Percentiles rank a stretch among this genome's conserved stretches.
These are phyloP conservation scores for Bemisia tabaci DNA, from an alignment of 1,140 invertebrate species.

Conservation along the genomic window DNA sequence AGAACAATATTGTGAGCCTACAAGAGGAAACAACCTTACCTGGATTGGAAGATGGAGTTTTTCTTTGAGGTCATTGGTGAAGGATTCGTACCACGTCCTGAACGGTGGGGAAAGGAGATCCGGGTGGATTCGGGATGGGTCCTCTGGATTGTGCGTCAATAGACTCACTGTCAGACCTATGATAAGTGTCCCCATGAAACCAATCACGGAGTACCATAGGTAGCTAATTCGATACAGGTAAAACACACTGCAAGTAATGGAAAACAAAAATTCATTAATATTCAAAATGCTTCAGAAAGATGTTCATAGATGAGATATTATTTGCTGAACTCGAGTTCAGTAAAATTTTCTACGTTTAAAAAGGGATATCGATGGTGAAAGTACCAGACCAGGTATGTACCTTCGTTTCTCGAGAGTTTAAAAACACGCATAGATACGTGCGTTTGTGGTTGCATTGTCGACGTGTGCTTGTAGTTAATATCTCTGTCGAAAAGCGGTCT, in stretches of 20 bases:
- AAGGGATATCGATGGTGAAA: too few relatives aligned
- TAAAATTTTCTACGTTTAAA: too few relatives aligned
- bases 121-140: slow-evolving; percentile 37
- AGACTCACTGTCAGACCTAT: slow-evolving; percentile 56
- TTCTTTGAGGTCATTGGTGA: slow-evolving; percentile 1
- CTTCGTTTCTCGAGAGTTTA: too few relatives aligned
- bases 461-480: too few relatives aligned
- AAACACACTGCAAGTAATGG: slow-evolving; percentile 23
- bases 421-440: too few relatives aligned
- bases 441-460: too few relatives aligned
- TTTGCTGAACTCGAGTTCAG: too few relatives aligned
- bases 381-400: too few relatives aligned
- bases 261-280: too few relatives aligned
- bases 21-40: not conserved
- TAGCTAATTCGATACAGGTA: slow-evolving; percentile 50
- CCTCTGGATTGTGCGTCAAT: slow-evolving; percentile 42
- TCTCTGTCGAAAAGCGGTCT: too few relatives aligned
- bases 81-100: not conserved
- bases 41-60: slow-evolving; percentile 4
- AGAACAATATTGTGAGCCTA: not conserved
- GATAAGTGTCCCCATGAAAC: slow-evolving; percentile 50
- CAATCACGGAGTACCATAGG: slow-evolving; percentile 66
- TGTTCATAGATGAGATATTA: too few relatives aligned
- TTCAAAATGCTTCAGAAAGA: too few relatives aligned
- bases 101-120: slow-evolving; percentile 39